A percentile compares a stretch with the other conserved stretches of the same genome.
Conservation (phyloP, 2,113 vertebrate species). For the Mus pahari region DNA sequence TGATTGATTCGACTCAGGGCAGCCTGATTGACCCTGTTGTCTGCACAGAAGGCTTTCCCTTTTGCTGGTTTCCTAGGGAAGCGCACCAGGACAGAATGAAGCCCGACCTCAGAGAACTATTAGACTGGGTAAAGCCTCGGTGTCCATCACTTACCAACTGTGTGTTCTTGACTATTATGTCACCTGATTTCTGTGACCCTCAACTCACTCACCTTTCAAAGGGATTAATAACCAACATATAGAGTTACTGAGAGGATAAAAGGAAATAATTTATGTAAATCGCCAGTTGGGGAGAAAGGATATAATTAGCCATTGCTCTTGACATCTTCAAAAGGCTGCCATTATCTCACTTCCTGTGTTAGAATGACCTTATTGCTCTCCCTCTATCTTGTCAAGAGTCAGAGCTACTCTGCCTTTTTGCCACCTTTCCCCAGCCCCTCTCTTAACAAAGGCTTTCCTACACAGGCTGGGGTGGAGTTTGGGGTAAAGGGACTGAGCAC, state of each 20-base stretch:
- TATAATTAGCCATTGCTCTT: neutral
- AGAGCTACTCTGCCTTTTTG: neutral
- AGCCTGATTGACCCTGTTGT: neutral
- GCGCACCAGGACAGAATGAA: neutral
- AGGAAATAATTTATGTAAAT: neutral
- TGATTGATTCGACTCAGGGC: neutral
- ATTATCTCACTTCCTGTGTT: neutral
- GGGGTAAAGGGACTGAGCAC: neutral
- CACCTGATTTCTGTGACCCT: slow-evolving; percentile 22
- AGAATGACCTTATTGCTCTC: neutral
- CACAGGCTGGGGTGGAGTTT: neutral
- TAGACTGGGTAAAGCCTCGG: neutral
- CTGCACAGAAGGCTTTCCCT: neutral
- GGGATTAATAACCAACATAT: neutral
- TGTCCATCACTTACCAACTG: neutral
- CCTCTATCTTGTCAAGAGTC: neutral
- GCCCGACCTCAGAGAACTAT: neutral
- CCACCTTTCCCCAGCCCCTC: neutral
- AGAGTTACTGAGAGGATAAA: neutral
- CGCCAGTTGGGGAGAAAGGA: neutral
- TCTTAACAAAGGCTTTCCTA: neutral
- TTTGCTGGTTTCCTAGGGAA: neutral
- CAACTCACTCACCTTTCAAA: slow-evolving; percentile 6
- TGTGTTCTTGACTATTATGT: neutral
- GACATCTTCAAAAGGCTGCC: neutral